These are phyloP conservation scores for Telmatherina bonti DNA, from an alignment of 2,797 vertebrate genomes.

Conservation along the genomic window DNA sequence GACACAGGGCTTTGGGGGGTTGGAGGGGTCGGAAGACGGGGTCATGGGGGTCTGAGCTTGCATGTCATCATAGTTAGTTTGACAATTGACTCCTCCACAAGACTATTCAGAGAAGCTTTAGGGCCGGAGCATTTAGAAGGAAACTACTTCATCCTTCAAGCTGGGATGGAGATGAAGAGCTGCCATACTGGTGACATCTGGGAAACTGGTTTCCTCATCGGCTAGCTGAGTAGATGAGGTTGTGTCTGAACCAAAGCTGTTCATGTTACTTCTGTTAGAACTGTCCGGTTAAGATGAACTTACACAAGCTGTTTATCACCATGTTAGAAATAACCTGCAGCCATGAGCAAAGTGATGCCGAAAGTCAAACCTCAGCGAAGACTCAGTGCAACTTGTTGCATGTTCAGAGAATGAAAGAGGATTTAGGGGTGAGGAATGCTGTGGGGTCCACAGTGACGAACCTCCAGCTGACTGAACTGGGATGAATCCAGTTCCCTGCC, in stretches of 20 bases:
- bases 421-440: no score
- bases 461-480: slow-evolving; percentile 13
- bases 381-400: no score
- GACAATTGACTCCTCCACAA: slow-evolving; percentile 61
- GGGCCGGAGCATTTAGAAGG: slow-evolving; percentile 38
- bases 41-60: slow-evolving; percentile 21
- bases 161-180: slow-evolving; percentile 2
- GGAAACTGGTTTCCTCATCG: slow-evolving; percentile 1
- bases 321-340: no score
- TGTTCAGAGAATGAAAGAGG: no score
- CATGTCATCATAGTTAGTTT: slow-evolving; percentile 67
- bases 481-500: slow-evolving; percentile 15
- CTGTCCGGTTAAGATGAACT: no score
- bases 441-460: slow-evolving; percentile 1
- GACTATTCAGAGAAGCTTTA: slow-evolving; percentile 27
- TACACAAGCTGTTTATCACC: no score
- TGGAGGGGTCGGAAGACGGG: slow-evolving; percentile 14
- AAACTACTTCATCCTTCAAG: slow-evolving; percentile 50
- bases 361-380: no score
- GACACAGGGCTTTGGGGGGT: slow-evolving; percentile 1
- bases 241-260: background rate
- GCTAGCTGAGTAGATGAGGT: background rate
- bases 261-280: no score
- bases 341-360: no score
- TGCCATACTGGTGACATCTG: slow-evolving; percentile 3